Percentiles rank a stretch among this genome's conserved stretches.
Evolutionary conservation across 2,113 vertebrate species (phyloP).

Genomic region (Elanus axillaris): DNA sequence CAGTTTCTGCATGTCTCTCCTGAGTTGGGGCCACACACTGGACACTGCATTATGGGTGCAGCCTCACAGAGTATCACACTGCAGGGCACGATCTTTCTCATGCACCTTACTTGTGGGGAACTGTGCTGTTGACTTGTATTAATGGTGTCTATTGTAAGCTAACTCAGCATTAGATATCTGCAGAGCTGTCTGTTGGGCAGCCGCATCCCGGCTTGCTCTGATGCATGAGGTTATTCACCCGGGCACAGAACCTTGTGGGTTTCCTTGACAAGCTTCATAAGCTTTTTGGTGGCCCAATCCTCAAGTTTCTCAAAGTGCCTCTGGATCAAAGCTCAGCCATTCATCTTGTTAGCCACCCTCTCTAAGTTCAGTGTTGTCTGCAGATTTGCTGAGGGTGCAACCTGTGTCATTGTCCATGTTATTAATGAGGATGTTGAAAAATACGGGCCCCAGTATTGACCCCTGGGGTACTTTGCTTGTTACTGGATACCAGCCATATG

Average conservation of each 20-base stretch:
- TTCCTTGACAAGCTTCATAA: not conserved
- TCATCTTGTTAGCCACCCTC: not conserved
- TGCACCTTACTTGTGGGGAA: fast-evolving
- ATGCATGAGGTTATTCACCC: not conserved
- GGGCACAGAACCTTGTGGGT: not conserved
- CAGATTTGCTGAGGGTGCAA: not conserved
- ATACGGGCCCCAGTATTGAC: not conserved
- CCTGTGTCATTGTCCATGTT: not conserved
- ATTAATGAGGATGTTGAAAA: not conserved
- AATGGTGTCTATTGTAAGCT: not conserved
- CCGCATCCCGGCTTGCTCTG: fast-evolving
- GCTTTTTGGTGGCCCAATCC: not conserved
- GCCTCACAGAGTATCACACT: not conserved
- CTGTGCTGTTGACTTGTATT: fast-evolving
- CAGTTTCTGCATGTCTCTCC: not conserved
- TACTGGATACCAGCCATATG: not conserved
- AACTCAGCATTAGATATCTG: not conserved
- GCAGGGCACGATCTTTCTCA: fast-evolving
- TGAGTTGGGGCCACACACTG: not conserved
- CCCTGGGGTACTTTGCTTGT: not conserved
- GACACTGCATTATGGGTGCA: not conserved
- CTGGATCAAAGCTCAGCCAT: not conserved
- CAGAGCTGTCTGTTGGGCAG: not conserved
- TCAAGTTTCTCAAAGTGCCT: not conserved
- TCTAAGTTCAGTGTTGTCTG: not conserved